Base-by-base conservation (phyloP, 2,888 invertebrate genomes). In the Apotomis turbidana region DNA sequence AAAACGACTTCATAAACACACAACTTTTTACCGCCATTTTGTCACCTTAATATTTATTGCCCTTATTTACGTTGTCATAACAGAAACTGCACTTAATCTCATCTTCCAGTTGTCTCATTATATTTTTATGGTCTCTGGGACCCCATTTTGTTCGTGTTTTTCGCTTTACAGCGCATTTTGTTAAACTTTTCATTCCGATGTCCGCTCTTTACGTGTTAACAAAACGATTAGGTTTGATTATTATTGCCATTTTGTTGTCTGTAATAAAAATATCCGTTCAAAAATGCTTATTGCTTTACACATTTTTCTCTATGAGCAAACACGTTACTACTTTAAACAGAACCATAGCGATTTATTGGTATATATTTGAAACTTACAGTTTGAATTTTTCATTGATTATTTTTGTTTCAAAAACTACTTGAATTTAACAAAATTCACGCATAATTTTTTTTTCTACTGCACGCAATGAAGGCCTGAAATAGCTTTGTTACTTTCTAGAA, bases 81-180 rank as follows among this genome's bases (percentile, higher is more conserved):
- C 73, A 76, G 76, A 81, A 77, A 73, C 74, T 66, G 74, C 64
- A 57, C 73, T 76, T 71, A 75, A 76, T 76, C 76, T 79, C 73
- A 71, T 72, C 62, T 63, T 57, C 55, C 49, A 55, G 54, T 74
- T 68, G 74, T 68, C 49, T 73, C 78, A 76, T 80, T 75, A 72
- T 61, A 74, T 78, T 78, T 80, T 80, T 77, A 77, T 73, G 71
- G 59, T 59, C 60, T 38, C 58, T 13, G 55, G 46, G 71, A 73
- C 70, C 49, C 46, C 36, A 38, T 62, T 62, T 66, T 60, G 52
- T 68, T 68, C 51, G 15, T 68, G 68, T 36, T 55, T 66, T 55
- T 44, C 49, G 44, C 27, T 55, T 55, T 55, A 55, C 44, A 49
- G 49, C 9, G 49, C 49, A 2, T 49, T 49, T 10, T 10, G 49